These are phyloP conservation scores for Ectobius pallidus DNA, from an alignment of 2,888 invertebrate genomes.

Conservation along the genomic window DNA sequence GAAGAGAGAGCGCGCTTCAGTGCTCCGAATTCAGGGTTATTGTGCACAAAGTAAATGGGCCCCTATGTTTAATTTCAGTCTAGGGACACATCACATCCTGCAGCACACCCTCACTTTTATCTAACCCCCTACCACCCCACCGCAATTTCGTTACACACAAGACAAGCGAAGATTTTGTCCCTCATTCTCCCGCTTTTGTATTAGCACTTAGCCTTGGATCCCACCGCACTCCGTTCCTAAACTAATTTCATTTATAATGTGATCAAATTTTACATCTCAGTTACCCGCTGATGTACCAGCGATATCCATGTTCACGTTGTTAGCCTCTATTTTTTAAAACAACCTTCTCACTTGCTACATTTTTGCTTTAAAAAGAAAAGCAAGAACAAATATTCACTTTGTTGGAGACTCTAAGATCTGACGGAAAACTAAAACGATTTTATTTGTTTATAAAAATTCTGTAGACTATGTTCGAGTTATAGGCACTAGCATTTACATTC, in stretches of 20 bases:
- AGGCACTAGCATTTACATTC: too few relatives aligned
- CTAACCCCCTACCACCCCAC: neutral
- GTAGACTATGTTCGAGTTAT: too few relatives aligned
- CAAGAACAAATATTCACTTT: too few relatives aligned
- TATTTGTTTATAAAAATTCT: too few relatives aligned
- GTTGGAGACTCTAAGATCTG: too few relatives aligned
- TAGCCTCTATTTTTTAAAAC: too few relatives aligned
- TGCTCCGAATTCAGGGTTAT: slow-evolving; percentile 3
- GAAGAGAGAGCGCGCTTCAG: neutral
- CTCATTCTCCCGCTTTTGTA: neutral
- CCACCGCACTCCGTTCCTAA: neutral
- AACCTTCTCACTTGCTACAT: too few relatives aligned
- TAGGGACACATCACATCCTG: neutral
- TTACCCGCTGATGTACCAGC: too few relatives aligned
- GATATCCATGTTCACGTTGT: too few relatives aligned
- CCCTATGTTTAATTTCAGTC: slow-evolving; percentile 11
- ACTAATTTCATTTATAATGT: neutral
- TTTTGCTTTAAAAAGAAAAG: too few relatives aligned
- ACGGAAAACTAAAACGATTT: too few relatives aligned
- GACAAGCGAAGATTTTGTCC: neutral
- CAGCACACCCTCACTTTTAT: slow-evolving; percentile 3
- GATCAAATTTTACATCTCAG: neutral
- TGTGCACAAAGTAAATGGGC: slow-evolving; percentile 6
- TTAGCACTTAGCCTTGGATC: neutral
- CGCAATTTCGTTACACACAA: neutral